Evolutionary conservation across 2,797 vertebrate genomes (phyloP).

Genomic region (Jordanella pulchra): DNA sequence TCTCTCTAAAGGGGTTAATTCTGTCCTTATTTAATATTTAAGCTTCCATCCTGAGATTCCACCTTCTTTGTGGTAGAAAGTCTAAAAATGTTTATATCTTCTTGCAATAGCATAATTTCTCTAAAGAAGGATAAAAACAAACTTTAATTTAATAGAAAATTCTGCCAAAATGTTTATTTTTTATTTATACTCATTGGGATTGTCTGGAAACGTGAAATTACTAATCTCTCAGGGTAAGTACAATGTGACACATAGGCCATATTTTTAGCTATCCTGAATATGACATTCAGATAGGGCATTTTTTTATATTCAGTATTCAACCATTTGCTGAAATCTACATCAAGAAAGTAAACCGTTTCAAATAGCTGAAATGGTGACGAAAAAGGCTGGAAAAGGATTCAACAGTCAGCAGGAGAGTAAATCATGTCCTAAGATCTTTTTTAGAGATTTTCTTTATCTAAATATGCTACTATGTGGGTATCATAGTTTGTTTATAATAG

Average conservation of each 20-base stretch:
- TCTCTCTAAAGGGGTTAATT: not conserved
- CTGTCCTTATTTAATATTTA: not conserved
- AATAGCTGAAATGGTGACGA: not conserved
- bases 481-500: too few relatives aligned
- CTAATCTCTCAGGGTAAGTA: not conserved
- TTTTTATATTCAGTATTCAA: not conserved
- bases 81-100: not conserved
- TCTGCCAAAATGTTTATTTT: not conserved
- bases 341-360: too few relatives aligned
- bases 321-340: not conserved
- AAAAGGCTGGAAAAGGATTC: not conserved
- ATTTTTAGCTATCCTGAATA: not conserved
- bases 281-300: not conserved
- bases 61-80: not conserved
- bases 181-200: not conserved
- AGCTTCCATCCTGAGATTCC: not conserved
- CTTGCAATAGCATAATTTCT: not conserved
- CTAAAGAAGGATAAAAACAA: not conserved
- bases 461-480: not conserved
- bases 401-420: not conserved
- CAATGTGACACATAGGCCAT: not conserved
- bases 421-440: too few relatives aligned
- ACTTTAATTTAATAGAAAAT: not conserved
- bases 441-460: not conserved
- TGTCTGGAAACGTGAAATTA: not conserved